phyloP scores from a whole-genome alignment of 2,797 vertebrate species.

The Sarcoramphus papa region DNA sequence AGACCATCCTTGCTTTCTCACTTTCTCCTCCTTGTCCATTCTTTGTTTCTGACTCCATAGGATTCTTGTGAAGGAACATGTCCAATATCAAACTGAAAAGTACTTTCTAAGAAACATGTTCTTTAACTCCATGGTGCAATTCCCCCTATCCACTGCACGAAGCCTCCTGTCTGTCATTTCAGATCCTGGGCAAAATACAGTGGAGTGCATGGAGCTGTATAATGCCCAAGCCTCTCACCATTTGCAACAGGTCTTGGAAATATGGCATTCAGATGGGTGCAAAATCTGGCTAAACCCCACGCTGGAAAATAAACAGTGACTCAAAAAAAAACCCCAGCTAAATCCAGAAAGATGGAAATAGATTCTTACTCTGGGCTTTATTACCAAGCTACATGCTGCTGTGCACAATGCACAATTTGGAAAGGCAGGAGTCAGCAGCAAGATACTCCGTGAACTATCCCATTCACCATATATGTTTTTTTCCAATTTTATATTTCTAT shows the following conservation, averaged over 20 bases:
- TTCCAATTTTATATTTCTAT: conserved; percentile 9
- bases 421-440: not conserved
- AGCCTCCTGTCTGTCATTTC: not conserved
- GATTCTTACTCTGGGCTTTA: not conserved
- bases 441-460: not conserved
- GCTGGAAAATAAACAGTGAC: not conserved
- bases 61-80: not conserved
- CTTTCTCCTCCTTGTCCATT: not conserved
- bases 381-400: not conserved
- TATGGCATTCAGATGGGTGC: not conserved
- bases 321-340: not conserved
- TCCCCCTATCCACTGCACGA: not conserved
- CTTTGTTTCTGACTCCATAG: not conserved
- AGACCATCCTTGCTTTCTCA: not conserved
- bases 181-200: not conserved
- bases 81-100: not conserved
- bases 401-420: not conserved
- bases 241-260: not conserved
- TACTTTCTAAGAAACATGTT: not conserved
- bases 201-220: not conserved
- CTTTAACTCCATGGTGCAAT: not conserved
- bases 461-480: not conserved
- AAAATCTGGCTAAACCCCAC: not conserved
- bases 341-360: not conserved
- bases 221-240: not conserved